A percentile compares a stretch with the other conserved stretches of the same genome.
Conservation (phyloP, 2,888 invertebrate species). For the Drosophila falleni region DNA sequence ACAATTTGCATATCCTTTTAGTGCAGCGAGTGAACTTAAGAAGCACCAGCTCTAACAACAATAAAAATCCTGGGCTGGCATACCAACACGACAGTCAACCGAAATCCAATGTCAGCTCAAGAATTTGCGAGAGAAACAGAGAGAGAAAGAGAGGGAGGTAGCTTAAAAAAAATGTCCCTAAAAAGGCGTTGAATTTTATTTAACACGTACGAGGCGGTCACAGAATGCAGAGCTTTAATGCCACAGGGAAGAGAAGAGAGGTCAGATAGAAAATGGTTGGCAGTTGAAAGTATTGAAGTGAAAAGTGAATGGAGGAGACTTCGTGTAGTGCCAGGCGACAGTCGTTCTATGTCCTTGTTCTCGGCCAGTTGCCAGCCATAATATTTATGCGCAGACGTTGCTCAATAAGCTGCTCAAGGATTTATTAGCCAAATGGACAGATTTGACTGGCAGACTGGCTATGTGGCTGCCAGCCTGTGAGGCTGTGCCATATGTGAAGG, state of each 20-base stretch:
- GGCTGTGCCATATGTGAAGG: constrained; percentile 66
- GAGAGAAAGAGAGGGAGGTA: constrained; percentile 1
- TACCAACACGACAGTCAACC: constrained; percentile 72
- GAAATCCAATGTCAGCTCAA: constrained; percentile 82
- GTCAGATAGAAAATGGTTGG: neutral
- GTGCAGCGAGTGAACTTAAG: constrained; percentile 73
- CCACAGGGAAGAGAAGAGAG: constrained; percentile 9
- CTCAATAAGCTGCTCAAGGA: constrained; percentile 85
- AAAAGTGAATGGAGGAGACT: constrained; percentile 54
- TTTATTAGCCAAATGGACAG: constrained; percentile 85
- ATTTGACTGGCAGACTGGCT: constrained; percentile 83
- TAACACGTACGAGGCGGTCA: constrained; percentile 70
- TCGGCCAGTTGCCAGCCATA: constrained; percentile 69
- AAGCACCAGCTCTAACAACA: constrained; percentile 53
- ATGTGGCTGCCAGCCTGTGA: constrained; percentile 24
- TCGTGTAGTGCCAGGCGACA: constrained; percentile 24
- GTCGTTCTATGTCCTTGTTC: constrained; percentile 31
- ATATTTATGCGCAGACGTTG: constrained; percentile 82
- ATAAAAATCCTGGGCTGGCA: constrained; percentile 51
- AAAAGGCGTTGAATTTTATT: constrained; percentile 67
- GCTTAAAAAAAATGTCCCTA: constrained; percentile 19
- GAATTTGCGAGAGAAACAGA: constrained; percentile 54
- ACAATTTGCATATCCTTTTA: constrained; percentile 82
- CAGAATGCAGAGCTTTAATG: constrained; percentile 47
- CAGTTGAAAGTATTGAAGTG: constrained; percentile 55